These are phyloP conservation scores for Dioctria linearis DNA, from an alignment of 2,888 invertebrate species.

Conservation along the genomic window DNA sequence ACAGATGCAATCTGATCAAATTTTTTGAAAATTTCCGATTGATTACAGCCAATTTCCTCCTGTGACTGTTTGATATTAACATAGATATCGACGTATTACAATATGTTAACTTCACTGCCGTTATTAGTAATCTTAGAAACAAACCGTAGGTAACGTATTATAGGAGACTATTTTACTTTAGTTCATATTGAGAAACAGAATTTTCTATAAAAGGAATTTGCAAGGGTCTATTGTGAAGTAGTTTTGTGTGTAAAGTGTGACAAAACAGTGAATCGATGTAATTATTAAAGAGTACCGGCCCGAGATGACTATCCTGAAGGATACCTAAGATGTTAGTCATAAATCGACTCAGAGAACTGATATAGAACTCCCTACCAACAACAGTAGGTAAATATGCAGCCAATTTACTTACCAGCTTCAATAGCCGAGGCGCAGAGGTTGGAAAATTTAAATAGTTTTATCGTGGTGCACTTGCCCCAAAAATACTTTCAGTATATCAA, in stretches of 20 bases:
- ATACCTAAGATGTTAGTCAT: neutral
- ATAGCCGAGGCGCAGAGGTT: no score
- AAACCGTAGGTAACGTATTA: conserved; percentile 14
- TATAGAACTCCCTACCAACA: no score
- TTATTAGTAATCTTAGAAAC: conserved; percentile 46
- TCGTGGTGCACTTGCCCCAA: no score
- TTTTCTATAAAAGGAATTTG: neutral
- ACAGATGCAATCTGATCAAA: neutral
- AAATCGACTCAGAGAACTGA: neutral
- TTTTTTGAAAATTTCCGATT: neutral
- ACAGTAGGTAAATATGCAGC: no score
- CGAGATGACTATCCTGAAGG: neutral
- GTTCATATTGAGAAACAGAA: conserved; percentile 18
- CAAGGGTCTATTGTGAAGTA: neutral
- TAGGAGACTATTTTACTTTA: conserved; percentile 38
- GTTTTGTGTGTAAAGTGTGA: neutral
- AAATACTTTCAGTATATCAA: no score
- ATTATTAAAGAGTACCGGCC: neutral
- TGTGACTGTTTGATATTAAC: conserved; percentile 37
- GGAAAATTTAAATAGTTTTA: no score
- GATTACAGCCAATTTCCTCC: neutral
- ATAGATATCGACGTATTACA: conserved; percentile 38
- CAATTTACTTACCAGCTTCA: no score
- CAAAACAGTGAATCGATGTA: neutral
- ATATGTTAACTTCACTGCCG: conserved; percentile 50